Evolutionary conservation across 2,797 vertebrate species (phyloP).

Genomic region (Pseudochromis fuscus): DNA sequence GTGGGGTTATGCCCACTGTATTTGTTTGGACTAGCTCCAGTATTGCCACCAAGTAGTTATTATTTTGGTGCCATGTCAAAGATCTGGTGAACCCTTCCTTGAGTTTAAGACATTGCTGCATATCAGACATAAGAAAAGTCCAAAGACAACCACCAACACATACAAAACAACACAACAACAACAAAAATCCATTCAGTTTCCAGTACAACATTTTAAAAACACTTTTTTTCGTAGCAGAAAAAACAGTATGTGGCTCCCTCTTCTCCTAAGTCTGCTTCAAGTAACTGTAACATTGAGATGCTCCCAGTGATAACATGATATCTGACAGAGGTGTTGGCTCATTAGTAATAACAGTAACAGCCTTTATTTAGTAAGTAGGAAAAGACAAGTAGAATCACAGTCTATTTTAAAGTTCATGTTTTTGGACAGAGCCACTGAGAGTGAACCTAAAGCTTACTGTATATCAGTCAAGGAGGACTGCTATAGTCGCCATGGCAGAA

Average conservation of each 20-base stretch:
- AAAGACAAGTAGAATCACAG: not conserved
- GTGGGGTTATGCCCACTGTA: not conserved
- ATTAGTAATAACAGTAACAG: too few species aligned
- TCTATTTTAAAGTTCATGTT: not conserved
- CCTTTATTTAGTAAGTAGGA: too few species aligned
- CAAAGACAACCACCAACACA: too few species aligned
- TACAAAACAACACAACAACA: too few species aligned
- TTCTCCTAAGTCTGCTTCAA: not conserved
- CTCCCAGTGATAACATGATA: too few species aligned
- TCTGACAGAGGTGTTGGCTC: too few species aligned
- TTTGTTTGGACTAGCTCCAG: not conserved
- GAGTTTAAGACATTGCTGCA: not conserved
- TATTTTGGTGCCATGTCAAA: not conserved
- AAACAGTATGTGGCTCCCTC: too few species aligned
- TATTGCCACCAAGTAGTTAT: not conserved
- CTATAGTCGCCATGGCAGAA: conserved; percentile 56
- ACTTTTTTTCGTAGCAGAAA: not conserved
- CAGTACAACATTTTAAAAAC: not conserved
- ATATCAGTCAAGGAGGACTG: conserved; percentile 45
- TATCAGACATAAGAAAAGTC: not conserved
- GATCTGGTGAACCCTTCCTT: not conserved
- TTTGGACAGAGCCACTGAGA: conserved; percentile 1
- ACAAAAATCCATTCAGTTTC: not conserved
- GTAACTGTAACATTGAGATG: not conserved
- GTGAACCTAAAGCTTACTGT: conserved; percentile 41